A percentile compares a stretch with the other conserved stretches of the same genome.
Conservation (phyloP, 2,113 vertebrate species). For the Picathartes gymnocephalus region DNA sequence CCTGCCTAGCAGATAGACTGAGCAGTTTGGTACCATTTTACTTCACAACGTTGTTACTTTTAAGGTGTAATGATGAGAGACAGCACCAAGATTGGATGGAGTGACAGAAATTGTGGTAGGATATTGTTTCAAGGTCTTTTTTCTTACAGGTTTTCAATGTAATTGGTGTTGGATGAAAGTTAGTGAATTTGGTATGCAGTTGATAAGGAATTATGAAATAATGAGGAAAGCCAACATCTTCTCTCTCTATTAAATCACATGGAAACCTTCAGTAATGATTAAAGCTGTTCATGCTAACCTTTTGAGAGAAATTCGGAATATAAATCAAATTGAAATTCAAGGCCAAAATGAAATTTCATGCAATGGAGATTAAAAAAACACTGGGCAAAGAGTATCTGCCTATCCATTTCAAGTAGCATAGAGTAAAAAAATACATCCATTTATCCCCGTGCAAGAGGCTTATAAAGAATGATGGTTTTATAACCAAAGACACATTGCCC, state of each 20-base stretch:
- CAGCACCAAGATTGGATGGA: not conserved
- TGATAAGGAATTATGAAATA: constrained; percentile 39
- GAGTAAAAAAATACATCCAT: constrained; percentile 42
- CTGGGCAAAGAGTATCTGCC: constrained; percentile 37
- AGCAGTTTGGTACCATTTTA: not conserved
- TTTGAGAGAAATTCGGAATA: constrained; percentile 29
- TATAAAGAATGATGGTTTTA: constrained; percentile 61
- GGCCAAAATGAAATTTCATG: constrained; percentile 25
- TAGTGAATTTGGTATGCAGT: not conserved
- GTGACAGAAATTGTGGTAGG: not conserved
- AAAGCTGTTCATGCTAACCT: constrained; percentile 11
- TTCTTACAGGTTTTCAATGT: not conserved
- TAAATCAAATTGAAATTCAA: constrained; percentile 57
- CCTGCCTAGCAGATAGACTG: not conserved
- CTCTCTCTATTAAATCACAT: constrained; percentile 17
- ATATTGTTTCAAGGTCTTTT: not conserved
- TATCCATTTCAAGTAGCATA: constrained; percentile 10
- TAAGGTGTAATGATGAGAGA: not conserved
- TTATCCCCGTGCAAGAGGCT: constrained; percentile 8
- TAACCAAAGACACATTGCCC: constrained; percentile 51
- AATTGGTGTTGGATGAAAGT: constrained; percentile 32
- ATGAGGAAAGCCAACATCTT: not conserved
- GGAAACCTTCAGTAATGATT: not conserved
- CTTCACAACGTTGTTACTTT: not conserved
- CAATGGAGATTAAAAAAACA: constrained; percentile 62